Percentiles rank a stretch among this genome's conserved stretches.
These are phyloP conservation scores for Ecliptopera silaceata DNA, from an alignment of 2,888 invertebrate genomes.

Conservation along the genomic window DNA sequence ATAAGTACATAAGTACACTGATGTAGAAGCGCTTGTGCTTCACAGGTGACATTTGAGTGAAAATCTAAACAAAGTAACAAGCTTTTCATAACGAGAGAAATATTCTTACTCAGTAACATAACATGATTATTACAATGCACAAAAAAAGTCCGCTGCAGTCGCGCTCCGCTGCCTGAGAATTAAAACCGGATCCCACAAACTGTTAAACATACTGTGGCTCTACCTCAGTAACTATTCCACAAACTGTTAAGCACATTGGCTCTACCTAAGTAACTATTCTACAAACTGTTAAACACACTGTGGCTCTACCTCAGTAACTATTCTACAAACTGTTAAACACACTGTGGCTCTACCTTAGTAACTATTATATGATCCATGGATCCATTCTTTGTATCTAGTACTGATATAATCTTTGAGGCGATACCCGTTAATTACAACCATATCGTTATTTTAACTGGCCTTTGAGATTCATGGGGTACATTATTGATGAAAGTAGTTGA, in stretches of 20 bases:
- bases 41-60: no score
- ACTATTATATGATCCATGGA: not conserved
- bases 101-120: not conserved
- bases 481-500: not conserved
- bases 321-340: no score
- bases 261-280: constrained; percentile 36
- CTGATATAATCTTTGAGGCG: constrained; percentile 8
- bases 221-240: not conserved
- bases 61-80: not conserved
- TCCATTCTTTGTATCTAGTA: no score
- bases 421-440: constrained; percentile 33
- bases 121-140: constrained; percentile 14
- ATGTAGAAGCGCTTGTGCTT: no score
- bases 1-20: no score
- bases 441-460: constrained; percentile 33
- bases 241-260: no score
- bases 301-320: constrained; percentile 1
- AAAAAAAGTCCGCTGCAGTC: constrained; percentile 44
- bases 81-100: not conserved
- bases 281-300: constrained; percentile 46
- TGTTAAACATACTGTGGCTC: constrained; percentile 38
- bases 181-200: constrained; percentile 46
- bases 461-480: not conserved
- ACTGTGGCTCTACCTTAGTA: constrained; percentile 2
- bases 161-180: constrained; percentile 68